These are phyloP conservation scores for Erannis defoliaria DNA, from an alignment of 2,888 invertebrate species.

Conservation along the genomic window DNA sequence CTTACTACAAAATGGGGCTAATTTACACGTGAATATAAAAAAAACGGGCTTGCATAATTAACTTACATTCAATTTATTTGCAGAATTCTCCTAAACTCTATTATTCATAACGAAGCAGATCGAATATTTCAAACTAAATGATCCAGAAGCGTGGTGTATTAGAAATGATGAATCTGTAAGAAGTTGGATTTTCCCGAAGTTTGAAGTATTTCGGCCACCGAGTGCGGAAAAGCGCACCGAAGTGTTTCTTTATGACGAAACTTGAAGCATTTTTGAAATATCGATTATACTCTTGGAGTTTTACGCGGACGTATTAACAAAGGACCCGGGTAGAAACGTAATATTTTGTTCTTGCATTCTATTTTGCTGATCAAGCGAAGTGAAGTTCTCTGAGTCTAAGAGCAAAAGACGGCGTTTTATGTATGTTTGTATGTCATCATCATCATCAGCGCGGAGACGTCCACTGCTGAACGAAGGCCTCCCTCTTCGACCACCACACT, in stretches of 20 bases:
- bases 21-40: too few relatives aligned
- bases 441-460: too few relatives aligned
- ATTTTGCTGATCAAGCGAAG: too few relatives aligned
- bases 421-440: too few relatives aligned
- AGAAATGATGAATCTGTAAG: constrained; percentile 72
- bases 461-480: too few relatives aligned
- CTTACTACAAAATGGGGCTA: too few relatives aligned
- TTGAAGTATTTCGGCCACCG: constrained; percentile 68
- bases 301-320: constrained; percentile 38
- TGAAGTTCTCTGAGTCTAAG: too few relatives aligned
- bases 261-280: constrained; percentile 66
- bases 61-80: not conserved
- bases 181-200: constrained; percentile 73
- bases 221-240: constrained; percentile 72
- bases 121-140: constrained; percentile 74
- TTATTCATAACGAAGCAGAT: constrained; percentile 58
- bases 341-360: too few relatives aligned
- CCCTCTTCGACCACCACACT: too few relatives aligned
- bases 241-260: constrained; percentile 79
- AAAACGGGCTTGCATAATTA: too few relatives aligned
- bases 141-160: constrained; percentile 65
- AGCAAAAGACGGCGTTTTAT: too few relatives aligned
- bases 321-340: not conserved
- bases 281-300: constrained; percentile 58
- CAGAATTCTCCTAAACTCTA: constrained; percentile 22